Percentiles rank a stretch among this genome's conserved stretches.
phyloP scores from a whole-genome alignment of 2,797 vertebrate genomes.

The Pseudochaenichthys georgianus region DNA sequence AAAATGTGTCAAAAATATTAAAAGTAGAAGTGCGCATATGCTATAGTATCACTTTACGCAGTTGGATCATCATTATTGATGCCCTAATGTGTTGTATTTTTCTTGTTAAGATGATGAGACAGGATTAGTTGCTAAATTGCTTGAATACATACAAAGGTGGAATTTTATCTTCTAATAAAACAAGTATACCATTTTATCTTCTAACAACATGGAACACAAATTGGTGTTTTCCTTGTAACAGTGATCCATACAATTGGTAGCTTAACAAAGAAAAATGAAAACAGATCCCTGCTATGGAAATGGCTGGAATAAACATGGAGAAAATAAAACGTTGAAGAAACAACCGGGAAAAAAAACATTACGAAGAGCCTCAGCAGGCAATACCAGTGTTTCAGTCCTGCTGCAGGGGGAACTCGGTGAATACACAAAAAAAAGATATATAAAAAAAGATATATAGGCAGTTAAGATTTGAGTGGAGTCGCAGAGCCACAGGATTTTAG shows the following conservation, averaged over 20 bases:
- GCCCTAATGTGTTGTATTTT: not conserved
- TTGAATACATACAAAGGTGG: no score
- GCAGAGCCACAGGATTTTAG: constrained; percentile 79
- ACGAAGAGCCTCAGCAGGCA: constrained; percentile 63
- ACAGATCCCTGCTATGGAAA: constrained; percentile 42
- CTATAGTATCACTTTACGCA: not conserved
- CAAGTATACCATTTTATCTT: no score
- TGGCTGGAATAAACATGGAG: constrained; percentile 54
- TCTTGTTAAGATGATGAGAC: not conserved
- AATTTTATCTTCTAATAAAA: no score
- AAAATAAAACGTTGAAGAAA: constrained; percentile 63
- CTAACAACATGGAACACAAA: not conserved
- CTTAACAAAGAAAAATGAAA: constrained; percentile 48
- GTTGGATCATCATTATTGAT: not conserved
- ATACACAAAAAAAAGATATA: constrained; percentile 28
- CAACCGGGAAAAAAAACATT: constrained; percentile 67
- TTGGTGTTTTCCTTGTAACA: constrained; percentile 25
- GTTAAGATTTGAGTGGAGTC: constrained; percentile 75
- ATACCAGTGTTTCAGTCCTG: constrained; percentile 58
- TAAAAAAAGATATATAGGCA: constrained; percentile 45
- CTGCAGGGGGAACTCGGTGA: constrained; percentile 55
- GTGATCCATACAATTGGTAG: constrained; percentile 16
- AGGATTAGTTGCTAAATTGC: no score
- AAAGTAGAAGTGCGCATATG: not conserved
- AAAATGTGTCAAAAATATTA: not conserved